Conservation (phyloP, 2,113 vertebrate species). For the Zapornia atra region DNA sequence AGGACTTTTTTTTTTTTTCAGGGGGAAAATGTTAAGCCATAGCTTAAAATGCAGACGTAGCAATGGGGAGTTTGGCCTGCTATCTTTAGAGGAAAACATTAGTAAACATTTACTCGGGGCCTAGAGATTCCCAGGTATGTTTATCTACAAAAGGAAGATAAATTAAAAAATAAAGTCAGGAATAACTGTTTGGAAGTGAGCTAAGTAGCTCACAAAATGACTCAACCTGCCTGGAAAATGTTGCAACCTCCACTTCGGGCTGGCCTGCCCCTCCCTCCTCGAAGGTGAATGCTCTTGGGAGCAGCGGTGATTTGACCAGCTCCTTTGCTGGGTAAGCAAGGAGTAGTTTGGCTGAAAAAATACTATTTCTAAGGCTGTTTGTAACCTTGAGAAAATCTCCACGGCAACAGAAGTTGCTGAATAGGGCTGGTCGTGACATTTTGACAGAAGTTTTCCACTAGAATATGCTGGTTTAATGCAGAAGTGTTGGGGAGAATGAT, state of each 20-base stretch:
- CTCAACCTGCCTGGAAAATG: not conserved
- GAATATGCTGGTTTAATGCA: not conserved
- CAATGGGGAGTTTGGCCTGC: not conserved
- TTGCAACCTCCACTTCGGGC: not conserved
- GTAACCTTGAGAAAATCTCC: constrained; percentile 19
- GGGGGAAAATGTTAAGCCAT: not conserved
- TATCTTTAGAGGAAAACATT: not conserved
- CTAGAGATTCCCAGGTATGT: not conserved
- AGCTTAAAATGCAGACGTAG: not conserved
- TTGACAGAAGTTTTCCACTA: not conserved
- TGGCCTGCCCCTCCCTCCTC: not conserved
- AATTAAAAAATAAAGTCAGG: not conserved
- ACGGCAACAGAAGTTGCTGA: not conserved
- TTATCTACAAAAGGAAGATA: not conserved
- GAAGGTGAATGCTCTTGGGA: not conserved
- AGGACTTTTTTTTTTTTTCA: not conserved
- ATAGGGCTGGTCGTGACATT: not conserved
- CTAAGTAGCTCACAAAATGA: not conserved
- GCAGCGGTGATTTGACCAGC: not conserved
- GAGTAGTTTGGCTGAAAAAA: not conserved
- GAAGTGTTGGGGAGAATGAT: not conserved
- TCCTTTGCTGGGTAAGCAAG: not conserved
- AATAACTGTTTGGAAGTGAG: not conserved
- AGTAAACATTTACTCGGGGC: not conserved
- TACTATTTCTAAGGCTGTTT: constrained; percentile 25